These are phyloP conservation scores for Dasypolia templi DNA, from an alignment of 2,888 invertebrate species.

Conservation along the genomic window DNA sequence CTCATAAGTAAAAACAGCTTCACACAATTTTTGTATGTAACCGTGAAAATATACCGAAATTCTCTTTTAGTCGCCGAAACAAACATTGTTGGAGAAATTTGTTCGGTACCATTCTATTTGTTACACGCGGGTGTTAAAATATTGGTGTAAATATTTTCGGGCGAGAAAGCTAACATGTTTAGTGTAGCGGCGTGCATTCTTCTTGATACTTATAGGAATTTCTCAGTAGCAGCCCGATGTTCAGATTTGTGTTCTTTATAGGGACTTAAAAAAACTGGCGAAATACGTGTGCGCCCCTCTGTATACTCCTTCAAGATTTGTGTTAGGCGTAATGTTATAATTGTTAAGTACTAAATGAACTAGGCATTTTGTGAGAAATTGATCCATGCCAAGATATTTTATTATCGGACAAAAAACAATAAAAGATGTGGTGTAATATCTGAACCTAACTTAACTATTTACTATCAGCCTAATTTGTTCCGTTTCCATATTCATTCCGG, in stretches of 20 bases:
- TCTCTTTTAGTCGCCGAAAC: conserved; percentile 4
- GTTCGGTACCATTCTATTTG: conserved; percentile 30
- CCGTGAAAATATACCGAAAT: conserved; percentile 1
- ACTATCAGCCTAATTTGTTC: conserved; percentile 22
- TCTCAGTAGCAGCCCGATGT: neutral
- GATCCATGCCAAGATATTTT: neutral
- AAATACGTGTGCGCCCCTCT: neutral
- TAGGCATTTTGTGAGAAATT: neutral
- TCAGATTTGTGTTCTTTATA: neutral
- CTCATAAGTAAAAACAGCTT: neutral
- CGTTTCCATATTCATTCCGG: conserved; percentile 45
- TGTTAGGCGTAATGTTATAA: neutral
- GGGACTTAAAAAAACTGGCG: no score
- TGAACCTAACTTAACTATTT: neutral
- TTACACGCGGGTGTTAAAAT: conserved; percentile 26
- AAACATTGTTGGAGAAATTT: conserved; percentile 15
- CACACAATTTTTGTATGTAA: neutral
- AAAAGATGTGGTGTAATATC: neutral
- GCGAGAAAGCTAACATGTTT: conserved; percentile 10
- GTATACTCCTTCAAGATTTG: neutral
- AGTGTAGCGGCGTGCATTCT: neutral
- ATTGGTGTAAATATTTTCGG: conserved; percentile 20
- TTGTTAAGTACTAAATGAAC: neutral
- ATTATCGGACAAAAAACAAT: neutral
- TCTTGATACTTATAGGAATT: conserved; percentile 4